These are phyloP conservation scores for Cepaea hortensis DNA, from an alignment of 2,888 invertebrate genomes.

Conservation along the genomic window DNA sequence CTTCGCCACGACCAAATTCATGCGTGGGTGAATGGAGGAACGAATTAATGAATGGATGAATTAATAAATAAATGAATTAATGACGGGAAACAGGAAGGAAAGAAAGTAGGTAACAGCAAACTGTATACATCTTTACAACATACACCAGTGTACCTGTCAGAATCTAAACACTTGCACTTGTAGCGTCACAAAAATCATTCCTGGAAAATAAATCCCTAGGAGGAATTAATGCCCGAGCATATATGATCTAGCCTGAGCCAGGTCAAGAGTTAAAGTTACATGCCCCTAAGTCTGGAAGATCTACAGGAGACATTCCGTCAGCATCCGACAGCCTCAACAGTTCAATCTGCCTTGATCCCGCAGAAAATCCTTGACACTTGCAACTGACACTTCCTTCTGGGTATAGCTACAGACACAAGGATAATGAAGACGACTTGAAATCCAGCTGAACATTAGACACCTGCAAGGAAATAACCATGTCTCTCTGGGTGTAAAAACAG, in stretches of 20 bases:
- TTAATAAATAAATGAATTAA: too few species aligned
- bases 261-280: neutral
- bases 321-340: neutral
- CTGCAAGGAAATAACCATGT: neutral
- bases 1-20: too few species aligned
- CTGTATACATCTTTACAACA: too few species aligned
- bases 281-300: neutral
- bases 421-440: constrained; percentile 1
- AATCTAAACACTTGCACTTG: too few species aligned
- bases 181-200: too few species aligned
- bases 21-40: too few species aligned
- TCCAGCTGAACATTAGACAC: neutral
- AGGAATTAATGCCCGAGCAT: neutral
- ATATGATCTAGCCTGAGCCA: neutral
- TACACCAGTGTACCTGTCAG: too few species aligned
- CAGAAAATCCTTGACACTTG: neutral
- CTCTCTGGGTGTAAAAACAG: too few species aligned
- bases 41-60: too few species aligned
- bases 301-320: neutral
- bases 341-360: neutral
- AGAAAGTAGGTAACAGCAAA: too few species aligned
- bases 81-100: too few species aligned
- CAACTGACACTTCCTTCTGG: neutral
- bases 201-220: neutral
- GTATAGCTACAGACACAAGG: neutral